phyloP scores from a whole-genome alignment of 2,888 invertebrate species.

The Caenorhabditis drosophilae region DNA sequence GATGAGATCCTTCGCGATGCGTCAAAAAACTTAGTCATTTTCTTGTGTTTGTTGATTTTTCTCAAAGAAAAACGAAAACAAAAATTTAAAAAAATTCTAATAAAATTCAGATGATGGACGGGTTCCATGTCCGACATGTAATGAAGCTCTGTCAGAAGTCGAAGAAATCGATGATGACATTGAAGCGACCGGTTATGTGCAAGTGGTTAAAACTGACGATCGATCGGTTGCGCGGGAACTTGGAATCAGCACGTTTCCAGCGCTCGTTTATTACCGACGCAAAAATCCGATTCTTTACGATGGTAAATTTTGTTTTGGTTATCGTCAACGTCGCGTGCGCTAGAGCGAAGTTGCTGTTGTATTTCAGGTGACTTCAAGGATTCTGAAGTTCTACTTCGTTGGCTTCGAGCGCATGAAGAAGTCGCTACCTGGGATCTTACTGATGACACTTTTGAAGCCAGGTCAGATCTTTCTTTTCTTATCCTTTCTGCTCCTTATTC shows the following conservation, averaged over 20 bases:
- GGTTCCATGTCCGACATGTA: conserved; percentile 82
- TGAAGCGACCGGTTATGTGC: conserved; percentile 73
- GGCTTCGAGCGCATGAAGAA: conserved; percentile 69
- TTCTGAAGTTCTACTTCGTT: conserved; percentile 63
- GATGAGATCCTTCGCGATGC: conserved; percentile 92
- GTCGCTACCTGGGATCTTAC: conserved; percentile 65
- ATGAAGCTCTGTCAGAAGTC: conserved; percentile 82
- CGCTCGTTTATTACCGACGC: conserved; percentile 93
- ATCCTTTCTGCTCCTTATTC: neutral
- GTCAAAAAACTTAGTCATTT: conserved; percentile 91
- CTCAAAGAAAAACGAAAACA: too few relatives aligned
- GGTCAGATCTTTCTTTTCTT: neutral
- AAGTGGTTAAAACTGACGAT: conserved; percentile 69
- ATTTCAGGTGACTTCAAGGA: conserved; percentile 69
- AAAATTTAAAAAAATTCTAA: neutral
- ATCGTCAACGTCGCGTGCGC: neutral
- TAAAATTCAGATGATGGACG: conserved; percentile 73
- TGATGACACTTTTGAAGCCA: conserved; percentile 66
- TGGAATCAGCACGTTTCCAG: conserved; percentile 92
- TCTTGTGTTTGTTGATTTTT: conserved; percentile 81
- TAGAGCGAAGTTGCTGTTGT: too few relatives aligned
- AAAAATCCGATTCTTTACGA: conserved; percentile 95
- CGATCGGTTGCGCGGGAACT: conserved; percentile 83
- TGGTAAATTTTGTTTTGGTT: conserved; percentile 74
- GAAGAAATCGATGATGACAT: conserved; percentile 90